These are phyloP conservation scores for Drosophila seclusa DNA, from an alignment of 2,888 invertebrate genomes.

Conservation along the genomic window DNA sequence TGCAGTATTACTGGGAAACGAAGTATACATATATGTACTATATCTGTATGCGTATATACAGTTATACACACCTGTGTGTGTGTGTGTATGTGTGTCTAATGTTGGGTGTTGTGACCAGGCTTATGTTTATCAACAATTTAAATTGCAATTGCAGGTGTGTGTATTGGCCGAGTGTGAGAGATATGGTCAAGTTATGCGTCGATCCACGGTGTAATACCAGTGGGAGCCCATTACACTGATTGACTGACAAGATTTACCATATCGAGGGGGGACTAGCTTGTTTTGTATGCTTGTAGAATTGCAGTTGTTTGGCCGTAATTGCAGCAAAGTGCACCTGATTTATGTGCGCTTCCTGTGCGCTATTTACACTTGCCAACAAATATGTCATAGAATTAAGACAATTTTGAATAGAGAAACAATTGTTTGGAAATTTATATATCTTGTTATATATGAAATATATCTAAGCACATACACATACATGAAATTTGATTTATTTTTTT, in stretches of 20 bases:
- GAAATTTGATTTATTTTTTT: background rate
- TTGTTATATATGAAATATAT: no score
- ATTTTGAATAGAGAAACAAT: background rate
- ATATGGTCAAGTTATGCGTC: constrained; percentile 52
- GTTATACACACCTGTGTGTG: constrained; percentile 1
- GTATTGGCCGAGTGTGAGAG: constrained; percentile 1
- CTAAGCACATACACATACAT: background rate
- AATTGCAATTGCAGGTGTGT: constrained; percentile 49
- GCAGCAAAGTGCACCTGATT: constrained; percentile 52
- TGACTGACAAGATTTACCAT: constrained; percentile 68
- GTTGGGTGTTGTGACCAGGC: constrained; percentile 10
- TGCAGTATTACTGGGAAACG: constrained; percentile 30
- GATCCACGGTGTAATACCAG: constrained; percentile 64
- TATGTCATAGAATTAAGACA: background rate
- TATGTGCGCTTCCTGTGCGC: constrained; percentile 51
- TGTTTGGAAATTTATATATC: no score
- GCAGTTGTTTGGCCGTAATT: constrained; percentile 47
- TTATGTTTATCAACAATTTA: constrained; percentile 54
- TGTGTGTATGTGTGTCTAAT: constrained; percentile 13
- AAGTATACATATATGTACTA: background rate
- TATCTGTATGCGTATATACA: background rate
- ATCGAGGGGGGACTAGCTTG: background rate
- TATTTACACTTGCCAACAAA: constrained; percentile 1
- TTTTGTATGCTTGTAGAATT: background rate
- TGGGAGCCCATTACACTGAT: constrained; percentile 70